A percentile compares a stretch with the other conserved stretches of the same genome.
phyloP scores from a whole-genome alignment of 2,888 invertebrate genomes.

The Alcis repandata region DNA sequence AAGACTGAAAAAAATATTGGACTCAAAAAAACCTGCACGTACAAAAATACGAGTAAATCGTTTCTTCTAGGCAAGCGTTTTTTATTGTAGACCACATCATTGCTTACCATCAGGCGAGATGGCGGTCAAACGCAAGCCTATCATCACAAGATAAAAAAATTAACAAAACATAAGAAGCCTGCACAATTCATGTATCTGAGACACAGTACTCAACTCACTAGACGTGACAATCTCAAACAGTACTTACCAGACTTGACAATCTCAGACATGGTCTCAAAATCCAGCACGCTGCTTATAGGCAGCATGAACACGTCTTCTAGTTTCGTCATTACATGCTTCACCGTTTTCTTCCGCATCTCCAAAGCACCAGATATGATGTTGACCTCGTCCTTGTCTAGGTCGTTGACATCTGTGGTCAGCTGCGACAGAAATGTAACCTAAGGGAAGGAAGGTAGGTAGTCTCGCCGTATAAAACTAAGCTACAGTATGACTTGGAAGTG shows the following conservation, averaged over 20 bases:
- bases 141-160: no score
- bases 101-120: no score
- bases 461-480: neutral
- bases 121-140: no score
- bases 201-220: constrained; percentile 84
- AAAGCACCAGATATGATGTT: constrained; percentile 98
- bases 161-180: no score
- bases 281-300: constrained; percentile 94
- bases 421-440: constrained; percentile 60
- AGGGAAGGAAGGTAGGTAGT: constrained; percentile 1
- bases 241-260: no score
- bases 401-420: constrained; percentile 96
- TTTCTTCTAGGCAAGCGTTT: no score
- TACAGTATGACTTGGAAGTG: neutral
- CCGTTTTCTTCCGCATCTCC: constrained; percentile 97
- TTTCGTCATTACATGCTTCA: constrained; percentile 97
- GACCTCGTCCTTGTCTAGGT: no score
- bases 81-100: no score
- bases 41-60: no score
- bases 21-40: constrained; percentile 21
- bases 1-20: constrained; percentile 70
- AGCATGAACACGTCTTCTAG: constrained; percentile 99
- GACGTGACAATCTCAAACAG: constrained; percentile 98
- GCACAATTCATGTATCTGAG: no score
- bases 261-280: no score